Evolutionary conservation across 2,797 vertebrate species (phyloP).

Genomic region (Apogon talboti): DNA sequence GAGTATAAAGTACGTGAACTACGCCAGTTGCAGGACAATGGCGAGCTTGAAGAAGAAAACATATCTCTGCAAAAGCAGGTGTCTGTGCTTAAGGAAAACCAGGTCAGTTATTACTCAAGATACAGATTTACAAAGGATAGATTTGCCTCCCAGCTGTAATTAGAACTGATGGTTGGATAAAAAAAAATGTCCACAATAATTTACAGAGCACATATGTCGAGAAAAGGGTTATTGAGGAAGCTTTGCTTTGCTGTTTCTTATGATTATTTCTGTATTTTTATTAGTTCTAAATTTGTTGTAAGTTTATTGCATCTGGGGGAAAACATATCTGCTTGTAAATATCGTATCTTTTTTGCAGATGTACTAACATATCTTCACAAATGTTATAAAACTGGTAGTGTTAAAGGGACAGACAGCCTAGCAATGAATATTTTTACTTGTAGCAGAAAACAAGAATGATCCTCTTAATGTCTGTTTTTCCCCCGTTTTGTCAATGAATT

Average conservation of each 20-base stretch:
- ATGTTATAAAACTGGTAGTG: not conserved
- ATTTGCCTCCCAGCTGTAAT: not conserved
- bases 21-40: constrained; percentile 86
- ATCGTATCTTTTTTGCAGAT: constrained; percentile 8
- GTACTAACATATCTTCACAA: constrained; percentile 30
- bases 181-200: not conserved
- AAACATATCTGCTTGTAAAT: not conserved
- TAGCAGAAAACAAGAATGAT: not conserved
- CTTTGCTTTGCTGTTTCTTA: not conserved
- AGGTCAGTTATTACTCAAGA: constrained; percentile 75
- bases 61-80: constrained; percentile 89
- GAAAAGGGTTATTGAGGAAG: not conserved
- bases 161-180: not conserved
- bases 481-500: constrained; percentile 19
- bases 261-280: not conserved
- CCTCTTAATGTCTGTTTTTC: not conserved
- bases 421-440: constrained; percentile 11
- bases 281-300: no score
- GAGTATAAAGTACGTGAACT: constrained; percentile 87
- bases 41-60: constrained; percentile 90
- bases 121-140: not conserved
- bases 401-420: constrained; percentile 6
- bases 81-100: constrained; percentile 87
- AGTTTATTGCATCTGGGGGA: not conserved
- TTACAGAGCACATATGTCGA: not conserved